phyloP scores from a whole-genome alignment of 2,797 vertebrate genomes.

The Oreochromis mossambicus region DNA sequence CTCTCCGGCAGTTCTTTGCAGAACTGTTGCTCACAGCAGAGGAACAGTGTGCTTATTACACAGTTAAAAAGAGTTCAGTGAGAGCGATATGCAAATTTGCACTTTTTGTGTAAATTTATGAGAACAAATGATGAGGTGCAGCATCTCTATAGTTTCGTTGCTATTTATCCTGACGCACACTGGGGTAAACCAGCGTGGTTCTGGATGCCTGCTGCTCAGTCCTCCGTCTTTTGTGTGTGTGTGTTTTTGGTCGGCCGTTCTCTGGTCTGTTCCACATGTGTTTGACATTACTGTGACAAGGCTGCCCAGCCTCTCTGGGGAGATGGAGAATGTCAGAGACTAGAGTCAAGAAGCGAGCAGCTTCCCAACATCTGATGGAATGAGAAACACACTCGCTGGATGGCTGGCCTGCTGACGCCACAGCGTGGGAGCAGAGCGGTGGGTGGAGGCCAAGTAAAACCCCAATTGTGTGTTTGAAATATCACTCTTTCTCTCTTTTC shows the following conservation, averaged over 20 bases:
- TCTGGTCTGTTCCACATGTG: slow-evolving; percentile 75
- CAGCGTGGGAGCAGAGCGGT: slow-evolving; percentile 72
- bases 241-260: slow-evolving; percentile 16
- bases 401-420: slow-evolving; percentile 62
- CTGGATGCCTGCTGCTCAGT: slow-evolving; percentile 27
- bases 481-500: slow-evolving; percentile 32
- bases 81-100: not conserved
- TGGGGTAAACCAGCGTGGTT: slow-evolving; percentile 50
- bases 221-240: slow-evolving; percentile 2
- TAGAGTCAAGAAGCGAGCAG: slow-evolving; percentile 62
- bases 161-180: slow-evolving; percentile 53
- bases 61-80: not conserved
- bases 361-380: slow-evolving; percentile 82
- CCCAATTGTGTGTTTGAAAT: slow-evolving; percentile 59
- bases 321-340: slow-evolving; percentile 76
- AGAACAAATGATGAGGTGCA: slow-evolving; percentile 11
- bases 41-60: not conserved
- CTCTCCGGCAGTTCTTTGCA: not conserved
- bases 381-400: slow-evolving; percentile 73
- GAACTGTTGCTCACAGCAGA: not conserved
- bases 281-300: slow-evolving; percentile 83
- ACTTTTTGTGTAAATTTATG: not conserved
- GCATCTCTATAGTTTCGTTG: slow-evolving; percentile 47
- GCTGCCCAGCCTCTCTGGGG: slow-evolving; percentile 73
- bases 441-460: slow-evolving; percentile 63